Evolutionary conservation across 2,797 vertebrate species (phyloP), one percentile per base, ranked within the genome.

Genomic region (Thalassophryne amazonica): DNA sequence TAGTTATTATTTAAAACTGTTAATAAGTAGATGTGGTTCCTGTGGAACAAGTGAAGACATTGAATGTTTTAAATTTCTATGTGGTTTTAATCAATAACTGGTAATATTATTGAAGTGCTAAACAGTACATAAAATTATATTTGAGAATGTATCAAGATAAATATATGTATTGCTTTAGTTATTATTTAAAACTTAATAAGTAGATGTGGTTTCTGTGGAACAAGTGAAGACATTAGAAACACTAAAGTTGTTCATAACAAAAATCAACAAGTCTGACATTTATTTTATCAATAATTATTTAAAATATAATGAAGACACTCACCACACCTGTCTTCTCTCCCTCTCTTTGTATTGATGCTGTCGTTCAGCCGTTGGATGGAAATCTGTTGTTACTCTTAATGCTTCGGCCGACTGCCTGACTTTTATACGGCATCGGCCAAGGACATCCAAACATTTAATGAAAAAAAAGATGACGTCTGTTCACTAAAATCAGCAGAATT

Each of bases 401-500:
- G 7, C 15, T 59, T 8, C 11, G 9, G 13, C 16, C 4, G 1
- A 38, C 22, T 0, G 0, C 2, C 5, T 4, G 7, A 66, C 37
- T 60, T 67, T 80, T 83, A 79, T 80, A 80, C 17, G 21, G 41
- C 50, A 35, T 11, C 23, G 9, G 41, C 50, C 70, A 80, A 70
- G 62, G 70, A 56, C 70, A 40, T 52, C 19, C 31, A 16, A 38
- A 30, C 36, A 16, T 36, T 24, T 27, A 9, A 46, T 21, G 33
- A 23, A 37, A 24, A 24, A 16, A 46, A 20, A 16, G 9, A 20
- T 4, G 14, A 29, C 41, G 20, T 56, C 50, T n/a, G n/a, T 32
- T 40, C 12, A 6, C 13, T 37, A 23, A 32, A 22, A 5, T 47
- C 29, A 29, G 13, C 28, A 6, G 13, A 28, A 39, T 30, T 35